Evolutionary conservation across 2,113 vertebrate species (phyloP).

Genomic region (Riparia riparia): DNA sequence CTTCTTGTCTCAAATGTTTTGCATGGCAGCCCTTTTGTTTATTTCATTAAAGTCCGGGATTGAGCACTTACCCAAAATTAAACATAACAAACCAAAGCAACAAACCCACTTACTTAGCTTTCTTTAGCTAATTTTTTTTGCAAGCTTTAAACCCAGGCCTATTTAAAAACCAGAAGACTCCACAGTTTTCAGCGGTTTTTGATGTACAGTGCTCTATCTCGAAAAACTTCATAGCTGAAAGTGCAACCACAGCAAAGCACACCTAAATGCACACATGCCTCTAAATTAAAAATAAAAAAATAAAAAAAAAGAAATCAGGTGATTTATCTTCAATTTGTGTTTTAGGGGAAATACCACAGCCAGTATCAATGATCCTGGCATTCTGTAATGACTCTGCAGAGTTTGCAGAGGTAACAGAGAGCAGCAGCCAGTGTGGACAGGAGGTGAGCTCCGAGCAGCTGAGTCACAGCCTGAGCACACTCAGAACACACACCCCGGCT

Average conservation of each 20-base stretch:
- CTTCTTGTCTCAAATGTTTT: neutral
- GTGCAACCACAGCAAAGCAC: neutral
- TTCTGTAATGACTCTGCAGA: neutral
- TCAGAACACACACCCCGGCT: neutral
- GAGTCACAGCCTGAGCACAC: neutral
- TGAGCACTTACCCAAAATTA: neutral
- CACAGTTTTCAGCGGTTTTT: neutral
- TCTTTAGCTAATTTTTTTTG: neutral
- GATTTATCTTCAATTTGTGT: neutral
- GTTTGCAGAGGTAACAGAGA: too few relatives aligned
- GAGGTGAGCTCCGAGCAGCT: neutral
- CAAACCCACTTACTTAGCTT: neutral
- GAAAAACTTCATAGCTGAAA: neutral
- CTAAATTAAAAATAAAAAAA: neutral
- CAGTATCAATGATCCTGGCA: neutral
- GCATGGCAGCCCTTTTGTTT: neutral
- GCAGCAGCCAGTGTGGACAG: neutral
- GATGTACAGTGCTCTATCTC: neutral
- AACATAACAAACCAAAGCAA: neutral
- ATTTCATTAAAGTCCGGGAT: neutral
- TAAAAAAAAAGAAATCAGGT: neutral
- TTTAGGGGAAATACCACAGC: neutral
- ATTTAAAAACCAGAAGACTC: neutral
- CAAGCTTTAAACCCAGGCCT: neutral
- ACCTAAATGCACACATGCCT: fast-evolving